Evolutionary conservation across 1,140 invertebrate species (phyloP).

Genomic region (Paraescarpia echinospica): DNA sequence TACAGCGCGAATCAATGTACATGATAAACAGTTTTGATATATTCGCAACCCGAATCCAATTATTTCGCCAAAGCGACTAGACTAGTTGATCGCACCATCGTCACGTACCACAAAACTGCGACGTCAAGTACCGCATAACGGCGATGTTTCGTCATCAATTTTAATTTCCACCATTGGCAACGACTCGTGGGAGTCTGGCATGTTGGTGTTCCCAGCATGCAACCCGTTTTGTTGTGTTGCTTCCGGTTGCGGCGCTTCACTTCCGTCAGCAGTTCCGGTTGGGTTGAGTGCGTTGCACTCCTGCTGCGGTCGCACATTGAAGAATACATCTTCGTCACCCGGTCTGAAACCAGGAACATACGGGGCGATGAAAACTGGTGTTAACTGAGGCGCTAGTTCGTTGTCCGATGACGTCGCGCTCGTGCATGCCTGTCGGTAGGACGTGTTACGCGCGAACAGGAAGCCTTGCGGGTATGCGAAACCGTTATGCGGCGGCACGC

Average conservation of each 20-base stretch:
- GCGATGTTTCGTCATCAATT: neutral
- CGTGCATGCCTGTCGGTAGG: neutral
- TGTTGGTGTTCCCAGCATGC: neutral
- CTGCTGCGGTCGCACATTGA: neutral
- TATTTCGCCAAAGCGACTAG: neutral
- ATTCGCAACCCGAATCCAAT: neutral
- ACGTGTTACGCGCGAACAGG: neutral
- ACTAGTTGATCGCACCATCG: neutral
- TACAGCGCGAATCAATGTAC: neutral
- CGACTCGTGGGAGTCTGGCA: neutral
- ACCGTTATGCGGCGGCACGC: neutral
- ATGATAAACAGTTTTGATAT: neutral
- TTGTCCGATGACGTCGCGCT: neutral
- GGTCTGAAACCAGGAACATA: neutral
- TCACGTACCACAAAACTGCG: neutral
- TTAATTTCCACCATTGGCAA: neutral
- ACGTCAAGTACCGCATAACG: neutral
- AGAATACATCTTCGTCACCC: neutral
- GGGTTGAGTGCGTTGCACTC: neutral
- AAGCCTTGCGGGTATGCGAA: neutral
- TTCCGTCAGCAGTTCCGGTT: neutral
- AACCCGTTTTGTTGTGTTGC: neutral
- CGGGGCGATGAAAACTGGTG: neutral
- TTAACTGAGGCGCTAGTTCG: neutral
- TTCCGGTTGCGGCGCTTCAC: neutral